Base-by-base conservation (phyloP, 2,888 invertebrate genomes). In the Muscina levida region DNA sequence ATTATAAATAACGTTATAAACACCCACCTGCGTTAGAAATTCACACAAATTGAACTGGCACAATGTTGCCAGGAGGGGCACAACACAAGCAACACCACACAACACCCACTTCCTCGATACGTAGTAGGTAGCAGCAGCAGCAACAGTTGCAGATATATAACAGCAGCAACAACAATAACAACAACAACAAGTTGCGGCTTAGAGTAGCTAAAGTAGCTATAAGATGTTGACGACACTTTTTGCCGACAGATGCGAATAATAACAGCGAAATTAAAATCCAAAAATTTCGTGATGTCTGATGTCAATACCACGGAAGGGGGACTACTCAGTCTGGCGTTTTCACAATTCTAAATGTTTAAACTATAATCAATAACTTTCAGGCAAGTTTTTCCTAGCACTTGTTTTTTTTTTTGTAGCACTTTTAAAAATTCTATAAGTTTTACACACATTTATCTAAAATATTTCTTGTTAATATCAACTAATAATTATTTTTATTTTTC, bases 1-100 rank as follows among this genome's bases (percentile, higher is more conserved):
- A 5, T 31, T 3, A 31, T 31, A 31, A 5, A 31, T 22, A 59
- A 39, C 13, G 39, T 37, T 39, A 59, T 1, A 62, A 19, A 15
- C 62, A 62, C 62, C 62, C 62, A 62, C 62, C 62, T 62, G 62
- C 62, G 42, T 42, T 62, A 22, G 22, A 31, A 62, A 62, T 62
- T 39, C 19, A 59, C 19, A 59, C 31, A 31, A 51, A 59, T 59
- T 62, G 42, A 62, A 62, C 42, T 42, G 62, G 42, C n/a, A n/a
- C n/a, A 62, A 62, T 62, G 62, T 62, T 42, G 37, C 15, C 2
- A 53, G 53, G 8, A 31, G 3, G 42, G 31, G 19, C 19, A 6
- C 17, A 19, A 24, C 2, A 59, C 10, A 31, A 17, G 17, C 48
- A 19, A 17, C 48, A 48, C 17, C 39, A 37, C 17, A 17, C 48